Evolutionary conservation across 2,113 vertebrate genomes (phyloP), one percentile per base, ranked within the genome.

Genomic region (Picathartes gymnocephalus): DNA sequence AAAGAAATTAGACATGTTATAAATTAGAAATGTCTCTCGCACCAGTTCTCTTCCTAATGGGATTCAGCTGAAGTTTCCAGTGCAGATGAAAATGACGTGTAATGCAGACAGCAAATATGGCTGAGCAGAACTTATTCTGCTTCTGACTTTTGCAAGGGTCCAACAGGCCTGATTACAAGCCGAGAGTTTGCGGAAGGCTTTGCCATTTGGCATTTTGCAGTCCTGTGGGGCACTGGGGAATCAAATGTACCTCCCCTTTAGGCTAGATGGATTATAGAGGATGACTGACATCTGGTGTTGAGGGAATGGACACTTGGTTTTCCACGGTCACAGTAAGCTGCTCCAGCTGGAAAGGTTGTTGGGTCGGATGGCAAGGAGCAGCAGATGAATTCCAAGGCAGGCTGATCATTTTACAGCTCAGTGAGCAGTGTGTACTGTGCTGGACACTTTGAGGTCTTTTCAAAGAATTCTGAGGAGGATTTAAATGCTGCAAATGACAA

Each of bases 231-330:
- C 73, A 37, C 33, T 37, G 16, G 61, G 58, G 86, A 93, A 73
- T 85, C 80, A 81, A 77, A 83, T 47, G 10, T 65, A 68, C 45
- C 14, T 82, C 62, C 70, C 77, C 69, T 87, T 57, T 65, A 93
- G 74, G 86, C 73, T 81, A 76, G 84, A 91, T 66, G 70, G 56
- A 90, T 94, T 95, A 94, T 86, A 86, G 68, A 90, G 74, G 91
- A 92, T 93, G 92, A 95, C 70, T 95, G 93, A 95, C 96, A 95
- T 95, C 94, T 96, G 91, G 87, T 89, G 66, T 87, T 95, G 81
- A 91, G 91, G 91, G 93, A 95, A 94, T 50, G 89, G 93, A 68
- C 70, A 66, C 81, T 95, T 72, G 78, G 18, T 94, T 96, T 96
- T 95, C 87, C 57, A 62, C 58, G 73, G 66, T 76, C 74, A 58